Evolutionary conservation across 1,140 invertebrate species (phyloP).

Genomic region (Drosophila takahashii): DNA sequence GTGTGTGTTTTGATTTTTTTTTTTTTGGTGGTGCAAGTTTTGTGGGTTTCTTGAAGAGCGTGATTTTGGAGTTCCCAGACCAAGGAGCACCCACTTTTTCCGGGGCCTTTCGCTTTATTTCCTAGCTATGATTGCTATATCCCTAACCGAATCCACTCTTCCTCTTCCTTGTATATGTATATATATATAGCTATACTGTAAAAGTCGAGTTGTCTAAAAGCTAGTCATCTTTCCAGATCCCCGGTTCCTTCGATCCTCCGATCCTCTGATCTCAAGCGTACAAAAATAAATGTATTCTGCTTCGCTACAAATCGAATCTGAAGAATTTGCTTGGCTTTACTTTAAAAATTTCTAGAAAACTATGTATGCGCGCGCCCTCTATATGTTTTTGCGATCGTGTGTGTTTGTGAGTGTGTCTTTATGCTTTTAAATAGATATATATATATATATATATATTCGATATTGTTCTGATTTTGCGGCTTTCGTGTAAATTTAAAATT

Average conservation of each 20-base stretch:
- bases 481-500: conserved; percentile 32
- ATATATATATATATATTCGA: conserved; percentile 3
- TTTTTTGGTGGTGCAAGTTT: conserved; percentile 1
- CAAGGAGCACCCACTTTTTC: conserved; percentile 12
- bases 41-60: conserved; percentile 22
- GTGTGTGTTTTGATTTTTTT: conserved; percentile 2
- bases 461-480: not conserved
- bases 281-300: conserved; percentile 64
- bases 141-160: conserved; percentile 17
- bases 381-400: conserved; percentile 25
- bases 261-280: conserved; percentile 31
- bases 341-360: conserved; percentile 76
- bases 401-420: conserved; percentile 11
- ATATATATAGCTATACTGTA: conserved; percentile 20
- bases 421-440: conserved; percentile 9
- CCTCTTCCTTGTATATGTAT: not conserved
- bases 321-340: conserved; percentile 29
- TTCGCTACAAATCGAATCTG: conserved; percentile 32
- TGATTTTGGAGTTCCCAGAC: conserved; percentile 5
- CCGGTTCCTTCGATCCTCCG: not conserved
- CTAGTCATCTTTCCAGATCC: conserved; percentile 13
- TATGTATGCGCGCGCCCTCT: conserved; percentile 36
- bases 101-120: conserved; percentile 15
- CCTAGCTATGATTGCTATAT: conserved; percentile 30
- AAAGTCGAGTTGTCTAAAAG: conserved; percentile 50